These are phyloP conservation scores for Crocuta crocuta DNA, from an alignment of 2,113 vertebrate species.

Conservation along the genomic window DNA sequence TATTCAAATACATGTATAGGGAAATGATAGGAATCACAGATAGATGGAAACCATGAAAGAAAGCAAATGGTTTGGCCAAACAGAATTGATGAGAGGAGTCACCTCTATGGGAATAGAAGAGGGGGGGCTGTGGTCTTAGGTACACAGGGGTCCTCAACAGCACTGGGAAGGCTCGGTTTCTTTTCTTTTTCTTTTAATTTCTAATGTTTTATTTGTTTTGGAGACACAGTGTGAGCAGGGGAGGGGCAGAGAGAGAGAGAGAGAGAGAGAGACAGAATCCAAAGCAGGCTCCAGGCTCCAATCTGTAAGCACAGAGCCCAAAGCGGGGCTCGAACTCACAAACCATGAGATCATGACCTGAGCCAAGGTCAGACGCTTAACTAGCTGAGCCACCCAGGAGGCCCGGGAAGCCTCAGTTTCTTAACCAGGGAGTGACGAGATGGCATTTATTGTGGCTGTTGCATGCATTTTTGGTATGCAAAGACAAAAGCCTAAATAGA, in stretches of 20 bases:
- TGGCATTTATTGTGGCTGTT: not conserved
- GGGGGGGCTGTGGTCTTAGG: accelerated
- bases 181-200: not conserved
- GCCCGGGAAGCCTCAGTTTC: not conserved
- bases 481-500: not conserved
- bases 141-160: not conserved
- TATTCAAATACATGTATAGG: not conserved
- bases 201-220: too few relatives aligned
- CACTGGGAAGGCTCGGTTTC: not conserved
- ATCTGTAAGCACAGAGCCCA: too few relatives aligned
- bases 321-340: too few relatives aligned
- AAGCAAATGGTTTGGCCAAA: not conserved
- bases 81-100: not conserved
- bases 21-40: not conserved
- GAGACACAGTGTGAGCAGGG: too few relatives aligned
- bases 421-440: not conserved
- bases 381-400: too few relatives aligned
- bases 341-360: too few relatives aligned
- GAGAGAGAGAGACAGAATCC: too few relatives aligned
- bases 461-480: not conserved
- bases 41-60: not conserved
- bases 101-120: not conserved
- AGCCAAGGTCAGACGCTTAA: too few relatives aligned
- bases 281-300: too few relatives aligned
- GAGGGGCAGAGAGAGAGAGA: too few relatives aligned